Conservation (phyloP, 2,113 vertebrate species). For the Ciconia maguari region DNA sequence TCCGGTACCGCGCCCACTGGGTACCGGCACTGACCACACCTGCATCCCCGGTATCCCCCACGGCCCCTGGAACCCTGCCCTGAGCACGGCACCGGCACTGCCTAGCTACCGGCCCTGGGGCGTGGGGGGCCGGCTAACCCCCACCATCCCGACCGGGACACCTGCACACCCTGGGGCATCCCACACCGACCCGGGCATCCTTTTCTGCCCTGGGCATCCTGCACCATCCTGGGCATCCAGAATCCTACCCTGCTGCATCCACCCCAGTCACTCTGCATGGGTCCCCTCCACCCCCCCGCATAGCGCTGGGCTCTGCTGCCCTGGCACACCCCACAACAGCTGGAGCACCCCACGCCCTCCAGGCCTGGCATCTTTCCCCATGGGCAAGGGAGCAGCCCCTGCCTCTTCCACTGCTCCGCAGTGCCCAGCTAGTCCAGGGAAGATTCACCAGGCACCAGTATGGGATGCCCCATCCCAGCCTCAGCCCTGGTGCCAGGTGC, state of each 20-base stretch:
- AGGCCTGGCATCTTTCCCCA: not conserved
- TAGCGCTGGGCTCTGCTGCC: not conserved
- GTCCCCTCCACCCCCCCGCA: rapidly evolving
- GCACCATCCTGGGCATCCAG: not conserved
- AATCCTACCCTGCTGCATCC: not conserved
- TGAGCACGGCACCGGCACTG: not conserved
- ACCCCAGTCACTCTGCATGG: not conserved
- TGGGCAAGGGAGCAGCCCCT: not conserved
- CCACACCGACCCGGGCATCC: not conserved
- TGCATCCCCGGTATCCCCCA: not conserved
- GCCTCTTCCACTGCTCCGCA: not conserved
- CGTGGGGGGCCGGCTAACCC: not conserved
- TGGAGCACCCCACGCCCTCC: not conserved
- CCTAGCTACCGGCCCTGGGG: not conserved
- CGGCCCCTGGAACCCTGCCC: not conserved
- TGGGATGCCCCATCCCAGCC: not conserved
- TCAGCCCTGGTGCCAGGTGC: not conserved
- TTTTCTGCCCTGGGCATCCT: not conserved
- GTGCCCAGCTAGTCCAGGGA: not conserved
- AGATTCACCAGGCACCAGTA: not conserved
- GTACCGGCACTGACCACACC: not conserved
- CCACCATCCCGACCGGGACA: not conserved
- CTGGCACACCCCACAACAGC: not conserved
- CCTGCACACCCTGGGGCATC: not conserved
- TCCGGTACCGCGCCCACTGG: not conserved